Evolutionary conservation across 2,888 invertebrate species (phyloP).

Genomic region (Ophraella communa): DNA sequence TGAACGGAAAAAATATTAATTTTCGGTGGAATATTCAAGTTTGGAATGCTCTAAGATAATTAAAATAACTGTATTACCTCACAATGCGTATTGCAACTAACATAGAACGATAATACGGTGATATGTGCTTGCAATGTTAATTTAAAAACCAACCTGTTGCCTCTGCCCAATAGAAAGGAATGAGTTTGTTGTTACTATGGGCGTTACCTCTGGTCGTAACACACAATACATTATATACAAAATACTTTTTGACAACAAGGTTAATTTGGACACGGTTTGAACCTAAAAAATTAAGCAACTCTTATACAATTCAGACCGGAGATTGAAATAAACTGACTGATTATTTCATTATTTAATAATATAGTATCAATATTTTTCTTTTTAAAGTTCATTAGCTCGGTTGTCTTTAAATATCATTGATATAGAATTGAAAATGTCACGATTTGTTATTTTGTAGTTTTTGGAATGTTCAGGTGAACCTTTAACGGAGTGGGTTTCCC

Average conservation of each 20-base stretch:
- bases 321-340: no score
- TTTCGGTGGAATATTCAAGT: background rate
- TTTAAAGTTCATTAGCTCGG: no score
- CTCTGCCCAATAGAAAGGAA: constrained; percentile 3
- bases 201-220: background rate
- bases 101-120: background rate
- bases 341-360: no score
- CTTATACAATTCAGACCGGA: background rate
- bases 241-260: background rate
- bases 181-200: constrained; percentile 5
- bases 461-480: no score
- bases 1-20: background rate
- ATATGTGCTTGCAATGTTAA: constrained; percentile 3
- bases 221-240: background rate
- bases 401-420: no score
- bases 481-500: no score
- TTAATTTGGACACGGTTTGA: background rate
- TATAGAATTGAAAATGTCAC: no score
- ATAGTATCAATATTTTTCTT: no score
- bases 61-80: constrained; percentile 8
- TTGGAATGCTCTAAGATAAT: background rate
- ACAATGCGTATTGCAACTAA: constrained; percentile 1
- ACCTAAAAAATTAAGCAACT: background rate
- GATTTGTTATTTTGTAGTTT: no score
- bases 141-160: constrained; percentile 5